Evolutionary conservation across 2,113 vertebrate genomes (phyloP).

Genomic region (Neogale vison): DNA sequence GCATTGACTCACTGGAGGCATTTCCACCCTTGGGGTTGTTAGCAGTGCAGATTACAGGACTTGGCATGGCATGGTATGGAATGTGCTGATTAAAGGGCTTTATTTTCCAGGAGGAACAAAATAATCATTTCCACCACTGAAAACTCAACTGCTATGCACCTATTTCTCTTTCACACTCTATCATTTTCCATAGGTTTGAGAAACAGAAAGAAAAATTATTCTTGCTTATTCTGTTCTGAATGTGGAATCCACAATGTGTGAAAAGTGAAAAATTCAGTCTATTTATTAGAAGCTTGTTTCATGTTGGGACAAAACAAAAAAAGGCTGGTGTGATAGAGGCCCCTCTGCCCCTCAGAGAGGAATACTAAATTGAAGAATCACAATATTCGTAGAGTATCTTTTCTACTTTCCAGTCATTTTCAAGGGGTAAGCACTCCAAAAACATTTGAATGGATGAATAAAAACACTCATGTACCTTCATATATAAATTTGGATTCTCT

Average conservation of each 20-base stretch:
- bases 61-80: not conserved
- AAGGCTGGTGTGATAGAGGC: not conserved
- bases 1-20: not conserved
- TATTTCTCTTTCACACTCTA: not conserved
- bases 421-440: not conserved
- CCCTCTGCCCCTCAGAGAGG: rapidly evolving
- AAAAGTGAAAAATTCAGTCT: conserved; percentile 9
- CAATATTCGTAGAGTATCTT: not conserved
- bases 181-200: not conserved
- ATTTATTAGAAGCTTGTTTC: not conserved
- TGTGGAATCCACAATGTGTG: not conserved
- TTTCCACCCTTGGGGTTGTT: not conserved
- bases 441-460: not conserved
- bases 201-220: not conserved
- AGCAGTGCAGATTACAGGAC: not conserved
- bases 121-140: not conserved
- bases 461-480: not conserved
- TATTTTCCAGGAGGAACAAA: not conserved
- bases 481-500: not conserved
- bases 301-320: not conserved
- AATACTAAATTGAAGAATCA: not conserved
- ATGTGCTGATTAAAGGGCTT: not conserved
- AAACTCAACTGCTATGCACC: not conserved
- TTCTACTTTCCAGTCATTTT: conserved; percentile 4
- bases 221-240: not conserved